Percentiles rank a stretch among this genome's conserved stretches.
Evolutionary conservation across 2,888 invertebrate genomes (phyloP).

Genomic region (Drosophila affinis): DNA sequence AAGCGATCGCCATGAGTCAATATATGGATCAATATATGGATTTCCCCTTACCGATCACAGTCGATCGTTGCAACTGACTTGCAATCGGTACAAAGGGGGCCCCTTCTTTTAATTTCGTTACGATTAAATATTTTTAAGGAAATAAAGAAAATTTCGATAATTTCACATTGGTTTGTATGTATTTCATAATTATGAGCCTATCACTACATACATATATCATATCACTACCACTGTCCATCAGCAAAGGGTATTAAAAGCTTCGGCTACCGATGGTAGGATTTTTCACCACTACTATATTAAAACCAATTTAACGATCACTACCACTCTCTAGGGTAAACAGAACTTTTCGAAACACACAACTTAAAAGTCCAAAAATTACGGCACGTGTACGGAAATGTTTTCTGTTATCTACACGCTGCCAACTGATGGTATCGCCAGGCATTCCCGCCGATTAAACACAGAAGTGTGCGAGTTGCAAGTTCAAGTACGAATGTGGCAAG

Average conservation of each 20-base stretch:
- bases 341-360: constrained; percentile 10
- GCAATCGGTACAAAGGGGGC: too few species aligned
- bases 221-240: not conserved
- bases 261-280: not conserved
- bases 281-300: not conserved
- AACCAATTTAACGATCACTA: not conserved
- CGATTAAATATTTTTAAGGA: too few species aligned
- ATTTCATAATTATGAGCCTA: too few species aligned
- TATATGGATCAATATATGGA: constrained; percentile 9
- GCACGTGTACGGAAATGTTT: constrained; percentile 51
- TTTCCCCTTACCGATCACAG: not conserved
- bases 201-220: too few species aligned
- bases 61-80: not conserved
- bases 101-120: too few species aligned
- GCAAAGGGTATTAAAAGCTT: not conserved
- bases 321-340: constrained; percentile 7
- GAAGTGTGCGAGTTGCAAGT: constrained; percentile 19
- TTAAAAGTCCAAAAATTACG: constrained; percentile 24
- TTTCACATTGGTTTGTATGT: too few species aligned
- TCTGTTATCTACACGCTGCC: constrained; percentile 16
- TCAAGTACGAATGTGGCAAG: constrained; percentile 35
- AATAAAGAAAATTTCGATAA: too few species aligned
- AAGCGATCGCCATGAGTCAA: constrained; percentile 5
- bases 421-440: constrained; percentile 31
- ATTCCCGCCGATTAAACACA: constrained; percentile 11